These are phyloP conservation scores for Heliconius melpomene DNA, from an alignment of 1,140 invertebrate genomes.

Conservation along the genomic window DNA sequence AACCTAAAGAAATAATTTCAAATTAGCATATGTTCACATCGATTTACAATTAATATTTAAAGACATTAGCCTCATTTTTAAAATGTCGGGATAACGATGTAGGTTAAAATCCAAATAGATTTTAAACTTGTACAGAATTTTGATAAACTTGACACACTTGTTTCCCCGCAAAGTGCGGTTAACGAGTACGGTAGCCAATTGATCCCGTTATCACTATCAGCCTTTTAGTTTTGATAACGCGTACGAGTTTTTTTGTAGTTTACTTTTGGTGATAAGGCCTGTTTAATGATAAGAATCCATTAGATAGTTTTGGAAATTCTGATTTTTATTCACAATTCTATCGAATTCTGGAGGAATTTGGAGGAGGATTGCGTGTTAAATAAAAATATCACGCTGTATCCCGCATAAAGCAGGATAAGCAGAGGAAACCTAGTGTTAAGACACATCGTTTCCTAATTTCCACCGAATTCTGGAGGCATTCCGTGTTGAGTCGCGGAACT, in stretches of 20 bases:
- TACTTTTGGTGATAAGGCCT: conserved; percentile 19
- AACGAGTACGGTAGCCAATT: conserved; percentile 41
- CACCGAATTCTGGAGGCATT: too few relatives aligned
- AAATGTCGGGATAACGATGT: neutral
- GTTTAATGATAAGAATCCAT: conserved; percentile 3
- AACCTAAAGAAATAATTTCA: neutral
- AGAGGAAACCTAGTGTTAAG: too few relatives aligned
- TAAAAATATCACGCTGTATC: too few relatives aligned
- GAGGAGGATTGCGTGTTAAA: too few relatives aligned
- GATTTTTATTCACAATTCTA: neutral
- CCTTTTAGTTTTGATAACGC: conserved; percentile 41
- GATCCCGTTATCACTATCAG: conserved; percentile 27
- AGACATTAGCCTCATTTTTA: neutral
- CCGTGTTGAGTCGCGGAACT: too few relatives aligned
- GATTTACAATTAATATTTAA: neutral
- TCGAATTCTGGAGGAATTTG: too few relatives aligned
- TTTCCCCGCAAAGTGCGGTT: conserved; percentile 32
- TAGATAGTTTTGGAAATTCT: neutral
- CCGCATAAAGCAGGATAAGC: too few relatives aligned
- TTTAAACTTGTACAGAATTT: conserved; percentile 8
- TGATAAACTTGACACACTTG: conserved; percentile 42
- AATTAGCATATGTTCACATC: neutral
- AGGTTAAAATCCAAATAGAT: neutral
- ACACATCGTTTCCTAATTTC: too few relatives aligned
- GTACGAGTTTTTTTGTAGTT: conserved; percentile 21